A percentile compares a stretch with the other conserved stretches of the same genome.
These are phyloP conservation scores for Trichogramma dendrolimi DNA, from an alignment of 2,888 invertebrate species.

Conservation along the genomic window DNA sequence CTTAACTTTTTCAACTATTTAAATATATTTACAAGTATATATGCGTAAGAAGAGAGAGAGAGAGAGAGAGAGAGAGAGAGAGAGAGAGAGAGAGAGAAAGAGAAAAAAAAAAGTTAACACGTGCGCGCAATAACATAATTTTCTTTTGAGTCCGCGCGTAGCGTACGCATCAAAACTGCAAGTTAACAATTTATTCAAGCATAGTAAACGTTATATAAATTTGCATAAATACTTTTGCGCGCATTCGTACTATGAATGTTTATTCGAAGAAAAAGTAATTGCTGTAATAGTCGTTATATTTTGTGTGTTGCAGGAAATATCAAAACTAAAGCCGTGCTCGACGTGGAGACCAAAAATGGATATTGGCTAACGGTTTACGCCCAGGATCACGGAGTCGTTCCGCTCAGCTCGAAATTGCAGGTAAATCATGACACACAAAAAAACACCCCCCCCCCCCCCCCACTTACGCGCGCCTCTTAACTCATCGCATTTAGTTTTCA, in stretches of 20 bases:
- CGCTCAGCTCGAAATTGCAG: conserved; percentile 78
- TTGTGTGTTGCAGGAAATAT: conserved; percentile 67
- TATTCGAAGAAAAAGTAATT: background rate
- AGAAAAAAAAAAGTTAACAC: too few relatives aligned
- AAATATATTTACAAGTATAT: too few relatives aligned
- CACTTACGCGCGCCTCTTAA: background rate
- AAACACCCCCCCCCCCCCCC: background rate
- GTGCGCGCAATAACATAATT: too few relatives aligned
- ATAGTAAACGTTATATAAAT: background rate
- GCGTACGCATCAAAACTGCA: too few relatives aligned
- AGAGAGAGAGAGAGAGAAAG: too few relatives aligned
- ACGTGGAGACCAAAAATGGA: conserved; percentile 79
- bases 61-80: too few relatives aligned
- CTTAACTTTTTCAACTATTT: too few relatives aligned
- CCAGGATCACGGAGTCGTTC: conserved; percentile 85
- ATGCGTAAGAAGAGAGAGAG: too few relatives aligned
- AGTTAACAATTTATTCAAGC: too few relatives aligned
- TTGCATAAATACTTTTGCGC: background rate
- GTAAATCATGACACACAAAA: conserved; percentile 53
- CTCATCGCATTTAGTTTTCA: background rate
- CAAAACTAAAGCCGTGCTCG: conserved; percentile 77
- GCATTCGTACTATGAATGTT: background rate
- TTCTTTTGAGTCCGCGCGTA: too few relatives aligned
- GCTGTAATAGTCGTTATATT: conserved; percentile 1
- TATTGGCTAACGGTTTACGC: conserved; percentile 95